These are phyloP conservation scores for Miichthys miiuy DNA, from an alignment of 2,797 vertebrate genomes.

Conservation along the genomic window DNA sequence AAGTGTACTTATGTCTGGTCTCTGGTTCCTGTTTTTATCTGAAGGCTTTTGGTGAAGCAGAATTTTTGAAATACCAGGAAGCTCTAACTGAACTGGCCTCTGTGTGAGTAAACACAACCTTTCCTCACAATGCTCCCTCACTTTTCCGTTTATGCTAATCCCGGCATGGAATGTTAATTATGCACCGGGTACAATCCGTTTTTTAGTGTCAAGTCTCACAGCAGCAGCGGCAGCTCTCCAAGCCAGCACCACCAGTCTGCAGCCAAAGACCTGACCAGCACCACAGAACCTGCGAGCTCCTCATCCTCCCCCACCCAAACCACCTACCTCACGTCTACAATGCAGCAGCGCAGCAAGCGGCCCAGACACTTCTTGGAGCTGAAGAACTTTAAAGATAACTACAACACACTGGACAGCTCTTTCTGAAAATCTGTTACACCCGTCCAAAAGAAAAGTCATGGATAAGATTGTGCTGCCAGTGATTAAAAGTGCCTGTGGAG, in stretches of 20 bases:
- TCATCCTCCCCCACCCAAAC: slow-evolving; percentile 90
- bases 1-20: not conserved
- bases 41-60: slow-evolving; percentile 91
- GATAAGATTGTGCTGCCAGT: slow-evolving; percentile 26
- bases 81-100: slow-evolving; percentile 90
- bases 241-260: slow-evolving; percentile 92
- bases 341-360: slow-evolving; percentile 93
- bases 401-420: slow-evolving; percentile 96
- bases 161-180: slow-evolving; percentile 62
- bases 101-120: slow-evolving; percentile 85
- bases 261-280: slow-evolving; percentile 92
- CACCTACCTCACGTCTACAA: slow-evolving; percentile 90
- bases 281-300: slow-evolving; percentile 80
- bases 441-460: slow-evolving; percentile 2
- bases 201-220: slow-evolving; percentile 88
- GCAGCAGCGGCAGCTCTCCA: slow-evolving; percentile 75
- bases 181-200: slow-evolving; percentile 33
- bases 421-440: slow-evolving; percentile 76
- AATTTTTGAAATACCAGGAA: slow-evolving; percentile 91
- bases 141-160: slow-evolving; percentile 45
- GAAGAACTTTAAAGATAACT: slow-evolving; percentile 99
- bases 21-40: slow-evolving; percentile 17
- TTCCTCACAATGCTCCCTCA: not conserved
- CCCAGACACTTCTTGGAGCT: slow-evolving; percentile 96
- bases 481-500: slow-evolving; percentile 52